phyloP scores from a whole-genome alignment of 2,113 vertebrate genomes.

The Odontesthes bonariensis region DNA sequence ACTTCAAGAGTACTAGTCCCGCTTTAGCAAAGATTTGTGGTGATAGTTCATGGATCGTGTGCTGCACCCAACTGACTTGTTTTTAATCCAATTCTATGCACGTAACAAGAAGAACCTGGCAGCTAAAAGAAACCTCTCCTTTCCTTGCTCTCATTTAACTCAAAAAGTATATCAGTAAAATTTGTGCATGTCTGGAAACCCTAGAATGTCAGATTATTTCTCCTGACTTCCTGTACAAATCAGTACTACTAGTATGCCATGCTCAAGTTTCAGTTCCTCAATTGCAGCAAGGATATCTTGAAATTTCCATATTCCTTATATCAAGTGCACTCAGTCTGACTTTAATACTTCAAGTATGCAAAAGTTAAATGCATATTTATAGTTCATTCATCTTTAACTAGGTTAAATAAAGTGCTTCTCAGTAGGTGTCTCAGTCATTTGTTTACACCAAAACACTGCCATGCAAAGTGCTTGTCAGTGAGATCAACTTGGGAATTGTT shows the following conservation, averaged over 20 bases:
- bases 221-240: constrained; percentile 19
- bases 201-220: constrained; percentile 38
- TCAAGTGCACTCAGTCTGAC: constrained; percentile 45
- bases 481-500: neutral
- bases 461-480: neutral
- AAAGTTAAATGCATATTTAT: neutral
- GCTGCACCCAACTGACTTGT: constrained; percentile 48
- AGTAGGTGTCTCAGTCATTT: neutral
- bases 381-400: neutral
- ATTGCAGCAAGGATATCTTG: constrained; percentile 38
- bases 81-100: constrained; percentile 70
- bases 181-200: constrained; percentile 40
- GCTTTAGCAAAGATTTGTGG: constrained; percentile 50
- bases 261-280: constrained; percentile 39
- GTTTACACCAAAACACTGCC: neutral
- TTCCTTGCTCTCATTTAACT: constrained; percentile 38
- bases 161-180: constrained; percentile 12
- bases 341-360: constrained; percentile 56
- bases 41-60: constrained; percentile 58
- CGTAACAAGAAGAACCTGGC: constrained; percentile 46
- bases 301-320: constrained; percentile 56
- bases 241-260: constrained; percentile 33
- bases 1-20: constrained; percentile 45
- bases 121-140: constrained; percentile 31
- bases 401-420: neutral